Conservation (phyloP, 2,113 vertebrate genomes). For the Melanerpes formicivorus region DNA sequence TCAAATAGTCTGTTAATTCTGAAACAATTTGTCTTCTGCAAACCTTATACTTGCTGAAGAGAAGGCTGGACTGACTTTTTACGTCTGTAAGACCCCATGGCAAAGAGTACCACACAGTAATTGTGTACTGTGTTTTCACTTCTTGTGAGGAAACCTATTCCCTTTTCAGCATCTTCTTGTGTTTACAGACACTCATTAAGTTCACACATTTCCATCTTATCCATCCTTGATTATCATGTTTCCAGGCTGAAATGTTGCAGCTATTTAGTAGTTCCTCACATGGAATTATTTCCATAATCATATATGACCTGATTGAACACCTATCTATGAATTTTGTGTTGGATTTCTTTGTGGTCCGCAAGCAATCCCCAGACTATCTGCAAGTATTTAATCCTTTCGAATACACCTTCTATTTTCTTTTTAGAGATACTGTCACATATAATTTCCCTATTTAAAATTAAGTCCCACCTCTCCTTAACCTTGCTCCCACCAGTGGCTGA, state of each 20-base stretch:
- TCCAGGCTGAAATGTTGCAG: not conserved
- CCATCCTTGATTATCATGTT: not conserved
- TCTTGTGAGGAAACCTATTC: not conserved
- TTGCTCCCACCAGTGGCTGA: not conserved
- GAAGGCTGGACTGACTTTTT: not conserved
- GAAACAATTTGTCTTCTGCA: not conserved
- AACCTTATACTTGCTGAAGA: not conserved
- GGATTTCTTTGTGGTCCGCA: not conserved
- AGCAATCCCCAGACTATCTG: not conserved
- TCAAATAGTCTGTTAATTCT: not conserved
- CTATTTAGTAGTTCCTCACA: not conserved
- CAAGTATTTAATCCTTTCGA: not conserved
- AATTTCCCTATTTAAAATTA: not conserved
- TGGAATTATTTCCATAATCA: not conserved
- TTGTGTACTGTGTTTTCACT: not conserved
- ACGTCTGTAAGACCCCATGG: not conserved
- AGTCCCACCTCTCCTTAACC: not conserved
- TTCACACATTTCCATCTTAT: not conserved
- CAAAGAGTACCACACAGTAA: not conserved
- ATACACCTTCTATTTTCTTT: not conserved
- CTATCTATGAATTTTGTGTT: not conserved
- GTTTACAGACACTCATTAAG: not conserved
- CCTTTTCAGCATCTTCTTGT: not conserved
- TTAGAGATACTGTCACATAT: not conserved
- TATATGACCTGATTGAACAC: not conserved